These are phyloP conservation scores for Gnathonemus longibarbis DNA, from an alignment of 2,113 vertebrate species.

Conservation along the genomic window DNA sequence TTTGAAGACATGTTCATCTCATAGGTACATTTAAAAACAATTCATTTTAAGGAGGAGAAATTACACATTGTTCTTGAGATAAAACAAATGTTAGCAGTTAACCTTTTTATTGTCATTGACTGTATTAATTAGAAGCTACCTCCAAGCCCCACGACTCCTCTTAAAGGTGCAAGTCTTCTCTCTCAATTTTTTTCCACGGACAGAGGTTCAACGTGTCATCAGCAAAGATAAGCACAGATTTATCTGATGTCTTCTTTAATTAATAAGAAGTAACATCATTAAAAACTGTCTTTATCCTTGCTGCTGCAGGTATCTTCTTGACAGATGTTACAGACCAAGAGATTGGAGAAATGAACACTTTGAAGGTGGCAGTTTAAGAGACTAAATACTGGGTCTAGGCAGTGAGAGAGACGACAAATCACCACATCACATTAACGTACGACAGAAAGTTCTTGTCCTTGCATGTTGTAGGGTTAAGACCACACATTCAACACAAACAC, in stretches of 20 bases:
- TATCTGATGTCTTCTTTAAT: slow-evolving; percentile 77
- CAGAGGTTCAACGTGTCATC: slow-evolving; percentile 56
- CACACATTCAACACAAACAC: slow-evolving; percentile 48
- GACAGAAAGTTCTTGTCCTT: slow-evolving; percentile 28
- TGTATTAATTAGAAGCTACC: not conserved
- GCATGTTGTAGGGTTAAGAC: not conserved
- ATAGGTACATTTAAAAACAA: not conserved
- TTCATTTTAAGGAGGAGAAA: not conserved
- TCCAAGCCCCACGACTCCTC: not conserved
- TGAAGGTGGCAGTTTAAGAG: slow-evolving; percentile 5
- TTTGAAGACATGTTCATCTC: not conserved
- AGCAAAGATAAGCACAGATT: slow-evolving; percentile 77
- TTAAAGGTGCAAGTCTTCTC: not conserved
- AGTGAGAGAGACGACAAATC: slow-evolving; percentile 26
- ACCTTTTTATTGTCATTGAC: not conserved
- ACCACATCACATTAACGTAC: slow-evolving; percentile 37
- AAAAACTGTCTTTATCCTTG: slow-evolving; percentile 74
- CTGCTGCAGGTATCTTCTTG: slow-evolving; percentile 57
- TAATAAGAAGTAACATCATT: slow-evolving; percentile 77
- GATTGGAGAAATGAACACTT: slow-evolving; percentile 27
- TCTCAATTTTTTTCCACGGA: slow-evolving; percentile 36
- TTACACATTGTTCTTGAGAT: not conserved
- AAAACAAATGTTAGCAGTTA: not conserved
- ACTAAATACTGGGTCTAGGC: not conserved
- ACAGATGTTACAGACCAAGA: slow-evolving; percentile 40